phyloP scores from a whole-genome alignment of 1,140 invertebrate species.

The Prorops nasuta region DNA sequence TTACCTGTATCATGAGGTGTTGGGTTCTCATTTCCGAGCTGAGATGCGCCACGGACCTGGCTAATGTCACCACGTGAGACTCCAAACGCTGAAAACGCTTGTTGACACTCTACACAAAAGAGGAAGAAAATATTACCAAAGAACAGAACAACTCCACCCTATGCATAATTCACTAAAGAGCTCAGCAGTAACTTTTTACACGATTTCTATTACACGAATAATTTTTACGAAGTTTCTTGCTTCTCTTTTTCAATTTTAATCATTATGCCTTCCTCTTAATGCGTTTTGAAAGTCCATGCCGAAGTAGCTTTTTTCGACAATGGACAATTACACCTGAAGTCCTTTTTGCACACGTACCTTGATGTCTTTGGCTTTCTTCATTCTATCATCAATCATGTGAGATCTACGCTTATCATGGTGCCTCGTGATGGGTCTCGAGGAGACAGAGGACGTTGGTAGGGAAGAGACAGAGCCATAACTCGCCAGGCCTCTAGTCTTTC shows the following conservation, averaged over 20 bases:
- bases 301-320: too few species aligned
- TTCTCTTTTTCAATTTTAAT: too few species aligned
- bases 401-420: conserved; percentile 61
- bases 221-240: too few species aligned
- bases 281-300: too few species aligned
- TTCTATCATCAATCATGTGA: conserved; percentile 59
- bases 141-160: too few species aligned
- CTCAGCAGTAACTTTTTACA: too few species aligned
- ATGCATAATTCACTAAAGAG: too few species aligned
- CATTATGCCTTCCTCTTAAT: too few species aligned
- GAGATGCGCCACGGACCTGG: conserved; percentile 87
- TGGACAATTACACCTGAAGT: too few species aligned
- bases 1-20: conserved; percentile 78
- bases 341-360: conserved; percentile 66
- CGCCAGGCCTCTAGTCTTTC: conserved; percentile 53
- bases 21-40: conserved; percentile 91
- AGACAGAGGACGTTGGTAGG: conserved; percentile 77
- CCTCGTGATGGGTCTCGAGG: conserved; percentile 65
- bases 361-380: conserved; percentile 74
- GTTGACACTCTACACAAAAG: conserved; percentile 69
- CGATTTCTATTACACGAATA: too few species aligned
- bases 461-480: conserved; percentile 79
- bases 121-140: too few species aligned
- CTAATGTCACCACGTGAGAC: conserved; percentile 88
- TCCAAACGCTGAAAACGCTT: conserved; percentile 87